phyloP scores from a whole-genome alignment of 2,797 vertebrate species.

The Spinus pinus region DNA sequence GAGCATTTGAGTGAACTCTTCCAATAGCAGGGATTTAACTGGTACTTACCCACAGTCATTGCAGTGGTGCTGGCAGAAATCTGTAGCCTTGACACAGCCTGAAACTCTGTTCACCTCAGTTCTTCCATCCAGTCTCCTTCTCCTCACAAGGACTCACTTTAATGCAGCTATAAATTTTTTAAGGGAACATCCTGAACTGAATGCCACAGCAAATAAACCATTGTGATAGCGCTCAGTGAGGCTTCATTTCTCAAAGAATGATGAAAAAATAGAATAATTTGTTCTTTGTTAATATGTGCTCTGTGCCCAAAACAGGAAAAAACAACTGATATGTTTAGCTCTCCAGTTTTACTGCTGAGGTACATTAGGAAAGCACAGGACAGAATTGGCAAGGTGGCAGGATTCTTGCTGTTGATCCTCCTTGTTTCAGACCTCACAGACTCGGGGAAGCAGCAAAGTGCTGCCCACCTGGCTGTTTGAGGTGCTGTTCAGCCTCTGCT shows the following conservation, averaged over 20 bases:
- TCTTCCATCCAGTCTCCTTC: not conserved
- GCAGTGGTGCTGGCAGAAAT: not conserved
- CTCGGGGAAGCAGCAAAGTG: accelerated
- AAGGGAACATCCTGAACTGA: conserved; percentile 6
- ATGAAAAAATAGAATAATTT: not conserved
- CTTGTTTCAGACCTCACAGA: not conserved
- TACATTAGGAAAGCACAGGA: not conserved
- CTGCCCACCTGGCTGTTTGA: not conserved
- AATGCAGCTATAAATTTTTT: conserved; percentile 46
- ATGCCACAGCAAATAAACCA: conserved; percentile 20
- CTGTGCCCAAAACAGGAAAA: not conserved
- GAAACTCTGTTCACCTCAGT: not conserved
- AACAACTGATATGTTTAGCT: not conserved
- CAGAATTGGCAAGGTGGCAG: not conserved
- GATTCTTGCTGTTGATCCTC: not conserved
- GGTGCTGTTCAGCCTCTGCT: not conserved
- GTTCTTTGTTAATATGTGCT: not conserved
- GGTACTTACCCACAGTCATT: not conserved
- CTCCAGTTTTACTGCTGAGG: not conserved
- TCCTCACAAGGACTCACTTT: conserved; percentile 18
- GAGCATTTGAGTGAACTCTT: not conserved
- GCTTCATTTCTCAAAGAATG: not conserved
- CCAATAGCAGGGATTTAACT: not conserved
- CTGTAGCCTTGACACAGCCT: not conserved
- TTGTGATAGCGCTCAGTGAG: not conserved